Conservation (phyloP, 2,113 vertebrate species). For the Etheostoma spectabile region DNA sequence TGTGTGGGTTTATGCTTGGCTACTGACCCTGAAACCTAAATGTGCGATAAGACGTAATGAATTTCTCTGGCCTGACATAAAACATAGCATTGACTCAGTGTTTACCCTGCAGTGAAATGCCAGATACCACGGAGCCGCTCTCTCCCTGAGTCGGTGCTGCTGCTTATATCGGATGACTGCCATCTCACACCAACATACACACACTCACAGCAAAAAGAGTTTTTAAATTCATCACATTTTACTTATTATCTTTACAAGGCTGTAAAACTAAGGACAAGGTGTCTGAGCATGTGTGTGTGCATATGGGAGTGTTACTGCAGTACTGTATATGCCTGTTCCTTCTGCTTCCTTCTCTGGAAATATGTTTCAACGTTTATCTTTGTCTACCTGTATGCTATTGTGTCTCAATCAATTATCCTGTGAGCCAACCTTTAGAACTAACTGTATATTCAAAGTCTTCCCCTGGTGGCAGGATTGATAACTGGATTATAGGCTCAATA, state of each 20-base stretch:
- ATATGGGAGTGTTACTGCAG: constrained; percentile 2
- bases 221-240: constrained; percentile 61
- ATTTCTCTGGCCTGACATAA: constrained; percentile 74
- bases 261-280: constrained; percentile 55
- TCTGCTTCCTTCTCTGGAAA: constrained; percentile 14
- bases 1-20: constrained; percentile 48
- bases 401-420: constrained; percentile 54
- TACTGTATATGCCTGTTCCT: no score
- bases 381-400: constrained; percentile 25
- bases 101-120: constrained; percentile 65
- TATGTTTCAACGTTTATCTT: constrained; percentile 22
- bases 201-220: constrained; percentile 6
- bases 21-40: constrained; percentile 71
- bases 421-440: constrained; percentile 48
- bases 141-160: background rate
- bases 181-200: constrained; percentile 31
- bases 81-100: constrained; percentile 58
- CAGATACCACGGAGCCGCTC: constrained; percentile 39
- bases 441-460: constrained; percentile 30
- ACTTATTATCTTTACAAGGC: constrained; percentile 58
- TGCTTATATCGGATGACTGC: constrained; percentile 42
- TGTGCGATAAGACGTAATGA: constrained; percentile 74
- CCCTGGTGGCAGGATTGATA: constrained; percentile 56
- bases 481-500: constrained; percentile 67
- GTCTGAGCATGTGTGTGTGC: constrained; percentile 38